These are phyloP conservation scores for Sylvietta virens DNA, from an alignment of 2,113 vertebrate species.

Conservation along the genomic window DNA sequence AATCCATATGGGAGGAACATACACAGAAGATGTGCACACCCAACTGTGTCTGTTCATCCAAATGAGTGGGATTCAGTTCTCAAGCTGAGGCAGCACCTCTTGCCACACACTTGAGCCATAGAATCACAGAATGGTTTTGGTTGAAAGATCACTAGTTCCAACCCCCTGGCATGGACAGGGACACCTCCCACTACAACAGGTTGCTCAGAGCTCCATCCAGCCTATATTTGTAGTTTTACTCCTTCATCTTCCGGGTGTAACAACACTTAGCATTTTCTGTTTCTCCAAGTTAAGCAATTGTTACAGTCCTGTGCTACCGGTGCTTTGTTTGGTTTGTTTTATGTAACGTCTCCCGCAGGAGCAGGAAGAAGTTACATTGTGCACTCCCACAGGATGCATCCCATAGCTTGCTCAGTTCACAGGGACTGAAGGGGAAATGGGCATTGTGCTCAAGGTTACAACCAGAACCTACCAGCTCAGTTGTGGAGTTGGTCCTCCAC, in stretches of 20 bases:
- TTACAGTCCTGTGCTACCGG: background rate
- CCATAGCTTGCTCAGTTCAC: fast-evolving
- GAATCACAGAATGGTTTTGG: background rate
- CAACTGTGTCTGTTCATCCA: background rate
- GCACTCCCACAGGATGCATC: background rate
- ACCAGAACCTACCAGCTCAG: background rate
- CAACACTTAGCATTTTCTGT: fast-evolving
- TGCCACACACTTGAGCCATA: background rate
- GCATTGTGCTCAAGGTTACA: background rate
- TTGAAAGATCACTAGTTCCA: background rate
- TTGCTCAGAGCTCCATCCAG: background rate
- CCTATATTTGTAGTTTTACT: background rate
- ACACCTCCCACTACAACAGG: background rate
- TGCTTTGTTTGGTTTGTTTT: background rate
- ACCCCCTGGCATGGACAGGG: background rate
- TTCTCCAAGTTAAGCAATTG: background rate
- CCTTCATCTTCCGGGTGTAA: background rate
- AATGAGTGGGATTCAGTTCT: background rate
- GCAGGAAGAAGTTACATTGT: background rate
- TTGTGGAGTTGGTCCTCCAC: background rate
- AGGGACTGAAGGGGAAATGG: background rate
- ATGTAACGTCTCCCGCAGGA: fast-evolving
- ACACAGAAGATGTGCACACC: background rate
- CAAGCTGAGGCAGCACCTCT: background rate
- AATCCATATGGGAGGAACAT: background rate